phyloP scores from a whole-genome alignment of 2,888 invertebrate species.

The Drosophila anomalata region DNA sequence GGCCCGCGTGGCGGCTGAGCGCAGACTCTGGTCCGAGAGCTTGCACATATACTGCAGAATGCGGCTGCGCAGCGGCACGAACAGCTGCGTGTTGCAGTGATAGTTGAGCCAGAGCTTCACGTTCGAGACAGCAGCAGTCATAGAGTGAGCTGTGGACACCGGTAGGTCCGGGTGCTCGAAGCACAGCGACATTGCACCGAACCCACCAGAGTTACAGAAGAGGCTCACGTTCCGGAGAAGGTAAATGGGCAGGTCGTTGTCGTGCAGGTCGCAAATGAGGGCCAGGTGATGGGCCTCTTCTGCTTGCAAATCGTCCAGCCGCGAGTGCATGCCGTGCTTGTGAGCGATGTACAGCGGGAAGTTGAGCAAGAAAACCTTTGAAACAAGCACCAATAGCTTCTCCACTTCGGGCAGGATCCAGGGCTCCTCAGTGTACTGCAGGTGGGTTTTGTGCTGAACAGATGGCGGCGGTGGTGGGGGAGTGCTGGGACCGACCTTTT shows the following conservation, averaged over 20 bases:
- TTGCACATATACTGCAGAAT: conserved; percentile 97
- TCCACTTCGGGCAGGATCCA: conserved; percentile 95
- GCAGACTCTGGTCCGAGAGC: conserved; percentile 94
- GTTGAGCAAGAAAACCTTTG: conserved; percentile 94
- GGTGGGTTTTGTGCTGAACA: conserved; percentile 51
- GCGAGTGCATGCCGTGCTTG: conserved; percentile 92
- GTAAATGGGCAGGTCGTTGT: conserved; percentile 96
- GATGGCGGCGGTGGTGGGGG: conserved; percentile 25
- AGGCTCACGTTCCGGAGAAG: conserved; percentile 95
- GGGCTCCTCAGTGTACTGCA: conserved; percentile 82
- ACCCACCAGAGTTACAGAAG: conserved; percentile 95
- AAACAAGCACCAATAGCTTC: conserved; percentile 93
- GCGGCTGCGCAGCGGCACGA: conserved; percentile 93
- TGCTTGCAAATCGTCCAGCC: conserved; percentile 92
- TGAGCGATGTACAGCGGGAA: conserved; percentile 95
- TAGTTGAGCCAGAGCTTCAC: conserved; percentile 97
- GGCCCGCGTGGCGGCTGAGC: conserved; percentile 94
- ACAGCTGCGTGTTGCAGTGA: conserved; percentile 93
- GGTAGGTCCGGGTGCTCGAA: conserved; percentile 93
- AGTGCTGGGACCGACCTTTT: conserved; percentile 49
- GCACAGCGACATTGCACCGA: conserved; percentile 93
- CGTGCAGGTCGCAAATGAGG: conserved; percentile 93
- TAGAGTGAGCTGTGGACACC: conserved; percentile 94
- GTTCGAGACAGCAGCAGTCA: conserved; percentile 96
- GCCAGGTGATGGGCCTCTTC: conserved; percentile 88